Evolutionary conservation across 2,888 invertebrate species (phyloP).

Genomic region (Cephus runcator): DNA sequence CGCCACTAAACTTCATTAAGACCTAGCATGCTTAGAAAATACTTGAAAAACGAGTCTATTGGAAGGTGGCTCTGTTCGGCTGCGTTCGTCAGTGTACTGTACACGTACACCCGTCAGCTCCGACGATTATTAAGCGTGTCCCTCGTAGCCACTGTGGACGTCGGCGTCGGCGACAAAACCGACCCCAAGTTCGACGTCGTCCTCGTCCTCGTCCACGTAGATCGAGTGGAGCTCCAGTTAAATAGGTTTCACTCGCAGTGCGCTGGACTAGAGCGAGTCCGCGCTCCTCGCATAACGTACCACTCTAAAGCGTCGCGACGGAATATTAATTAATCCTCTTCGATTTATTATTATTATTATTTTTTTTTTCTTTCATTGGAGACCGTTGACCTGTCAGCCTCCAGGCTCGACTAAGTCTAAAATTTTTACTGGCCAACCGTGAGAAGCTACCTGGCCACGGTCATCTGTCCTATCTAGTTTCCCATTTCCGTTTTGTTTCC

Average conservation of each 20-base stretch:
- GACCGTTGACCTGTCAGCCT: conserved; percentile 36
- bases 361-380: conserved; percentile 5
- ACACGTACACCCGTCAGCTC: not conserved
- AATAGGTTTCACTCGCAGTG: conserved; percentile 23
- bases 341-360: conserved; percentile 12
- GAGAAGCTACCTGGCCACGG: conserved; percentile 42
- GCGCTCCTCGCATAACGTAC: conserved; percentile 25
- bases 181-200: not conserved
- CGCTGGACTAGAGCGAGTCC: conserved; percentile 50
- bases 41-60: conserved; percentile 61
- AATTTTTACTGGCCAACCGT: conserved; percentile 62
- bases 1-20: conserved; percentile 49
- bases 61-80: conserved; percentile 53
- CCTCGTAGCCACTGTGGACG: not conserved
- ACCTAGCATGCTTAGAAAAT: conserved; percentile 63
- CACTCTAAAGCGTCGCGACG: not conserved
- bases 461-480: conserved; percentile 19
- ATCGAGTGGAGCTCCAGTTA: conserved; percentile 1
- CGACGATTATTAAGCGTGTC: not conserved
- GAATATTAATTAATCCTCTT: conserved; percentile 9
- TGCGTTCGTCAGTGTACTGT: conserved; percentile 50
- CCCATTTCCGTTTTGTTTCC: conserved; percentile 11
- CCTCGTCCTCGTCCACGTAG: conserved; percentile 8
- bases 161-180: not conserved
- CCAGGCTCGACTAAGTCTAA: conserved; percentile 58